phyloP scores from a whole-genome alignment of 2,113 vertebrate genomes.

The Saguinus midas region DNA sequence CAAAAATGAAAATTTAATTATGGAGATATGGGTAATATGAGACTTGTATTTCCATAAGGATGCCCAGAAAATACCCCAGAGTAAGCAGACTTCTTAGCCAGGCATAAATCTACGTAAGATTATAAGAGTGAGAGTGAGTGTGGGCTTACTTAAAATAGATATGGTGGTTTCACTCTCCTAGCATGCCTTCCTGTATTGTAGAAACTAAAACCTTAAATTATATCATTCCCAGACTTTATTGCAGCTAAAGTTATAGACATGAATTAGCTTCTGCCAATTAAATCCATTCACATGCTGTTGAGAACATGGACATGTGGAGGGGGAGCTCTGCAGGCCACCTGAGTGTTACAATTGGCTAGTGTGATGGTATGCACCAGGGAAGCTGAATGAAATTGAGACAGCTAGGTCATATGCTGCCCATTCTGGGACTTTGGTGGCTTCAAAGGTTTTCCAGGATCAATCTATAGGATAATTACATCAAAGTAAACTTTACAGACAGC shows the following conservation, averaged over 20 bases:
- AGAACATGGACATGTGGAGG: not conserved
- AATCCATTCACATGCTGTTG: not conserved
- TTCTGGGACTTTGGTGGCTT: not conserved
- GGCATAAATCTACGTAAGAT: conserved; percentile 9
- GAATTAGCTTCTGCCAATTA: not conserved
- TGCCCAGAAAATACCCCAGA: conserved; percentile 23
- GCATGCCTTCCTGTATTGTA: not conserved
- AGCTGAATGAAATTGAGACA: not conserved
- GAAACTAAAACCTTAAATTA: conserved; percentile 20
- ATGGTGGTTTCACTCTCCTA: not conserved
- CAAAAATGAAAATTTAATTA: conserved; percentile 48
- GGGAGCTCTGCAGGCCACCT: not conserved
- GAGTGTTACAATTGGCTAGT: not conserved
- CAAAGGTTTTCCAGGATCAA: not conserved
- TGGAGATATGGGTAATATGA: not conserved
- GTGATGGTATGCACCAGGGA: no score
- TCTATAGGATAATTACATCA: not conserved
- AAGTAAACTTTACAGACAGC: not conserved
- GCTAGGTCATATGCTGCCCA: accelerated
- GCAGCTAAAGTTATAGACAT: not conserved
- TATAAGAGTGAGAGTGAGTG: not conserved
- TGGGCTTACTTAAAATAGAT: not conserved
- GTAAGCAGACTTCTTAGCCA: not conserved
- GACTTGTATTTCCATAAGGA: conserved; percentile 10
- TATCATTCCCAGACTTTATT: not conserved